A percentile compares a stretch with the other conserved stretches of the same genome.
Conservation (phyloP, 2,113 vertebrate genomes). For the Nothobranchius furzeri region DNA sequence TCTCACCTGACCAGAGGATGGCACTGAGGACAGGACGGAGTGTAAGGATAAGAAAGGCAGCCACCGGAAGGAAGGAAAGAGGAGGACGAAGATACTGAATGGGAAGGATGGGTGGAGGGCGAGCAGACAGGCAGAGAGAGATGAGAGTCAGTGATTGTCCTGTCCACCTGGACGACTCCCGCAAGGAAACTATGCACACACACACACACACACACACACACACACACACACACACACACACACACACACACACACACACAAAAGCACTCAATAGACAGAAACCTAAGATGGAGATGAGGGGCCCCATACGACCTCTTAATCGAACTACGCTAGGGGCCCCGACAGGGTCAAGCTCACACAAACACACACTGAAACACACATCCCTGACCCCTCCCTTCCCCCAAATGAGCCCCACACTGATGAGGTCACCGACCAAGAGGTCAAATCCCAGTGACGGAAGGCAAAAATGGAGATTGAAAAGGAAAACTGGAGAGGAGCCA, state of each 20-base stretch:
- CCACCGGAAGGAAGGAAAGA: constrained; percentile 34
- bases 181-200: constrained; percentile 7
- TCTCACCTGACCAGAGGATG: constrained; percentile 56
- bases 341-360: constrained; percentile 42
- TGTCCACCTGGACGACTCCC: constrained; percentile 48
- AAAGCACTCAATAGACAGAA: constrained; percentile 43
- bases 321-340: constrained; percentile 47
- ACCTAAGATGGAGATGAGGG: constrained; percentile 59
- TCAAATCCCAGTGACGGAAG: constrained; percentile 46
- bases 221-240: too few relatives aligned
- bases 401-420: constrained; percentile 60
- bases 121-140: constrained; percentile 24
- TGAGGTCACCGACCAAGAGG: constrained; percentile 60
- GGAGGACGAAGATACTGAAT: constrained; percentile 7
- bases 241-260: too few relatives aligned
- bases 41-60: constrained; percentile 47
- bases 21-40: constrained; percentile 27
- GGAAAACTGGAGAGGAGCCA: neutral
- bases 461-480: constrained; percentile 12
- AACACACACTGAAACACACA: constrained; percentile 20
- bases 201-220: constrained; percentile 10
- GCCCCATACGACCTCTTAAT: constrained; percentile 39
- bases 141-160: constrained; percentile 42
- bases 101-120: neutral
- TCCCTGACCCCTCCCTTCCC: constrained; percentile 49